Base-by-base conservation (phyloP, 2,888 invertebrate genomes). In the Proisotoma minuta region DNA sequence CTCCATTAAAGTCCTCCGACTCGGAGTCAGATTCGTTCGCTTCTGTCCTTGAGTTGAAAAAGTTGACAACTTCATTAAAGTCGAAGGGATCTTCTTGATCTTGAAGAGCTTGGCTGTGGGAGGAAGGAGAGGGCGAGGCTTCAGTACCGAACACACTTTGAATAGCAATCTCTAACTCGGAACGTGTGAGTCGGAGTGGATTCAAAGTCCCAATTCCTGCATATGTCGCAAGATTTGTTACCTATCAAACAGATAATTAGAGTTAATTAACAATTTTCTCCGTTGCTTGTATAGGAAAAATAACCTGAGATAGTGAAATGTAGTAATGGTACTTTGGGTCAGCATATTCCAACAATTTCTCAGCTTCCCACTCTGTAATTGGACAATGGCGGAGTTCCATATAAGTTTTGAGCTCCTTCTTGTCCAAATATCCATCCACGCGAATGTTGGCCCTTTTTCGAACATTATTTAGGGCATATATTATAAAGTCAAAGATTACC, bases 251-350 rank as follows among this genome's bases (percentile, higher is more conserved):
- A 34, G 15, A 15, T 34, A 34, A 34, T n/a, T n/a, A n/a, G n/a
- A n/a, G n/a, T n/a, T n/a, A n/a, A n/a, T n/a, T n/a, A n/a, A n/a
- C n/a, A n/a, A n/a, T n/a, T n/a, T n/a, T n/a, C n/a, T n/a, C n/a
- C n/a, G n/a, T n/a, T n/a, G n/a, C n/a, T n/a, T n/a, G n/a, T n/a
- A n/a, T n/a, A n/a, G n/a, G n/a, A n/a, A n/a, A n/a, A n/a, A n/a
- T n/a, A 27, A 52, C 53, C 39, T 54, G 53, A 5, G 34, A 18
- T 8, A 54, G n/a, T 22, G 53, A 28, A 22, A 54, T 54, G 53
- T 54, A 54, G 39, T 54, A 54, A 23, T 54, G 34, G 22, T 54
- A 54, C 20, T 5, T 34, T 4, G 53, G 39, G 29, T 54, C 53
- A 20, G 53, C 53, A 39, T 54, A 39, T 22, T 54, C 34, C 3